Evolutionary conservation across 2,113 vertebrate species (phyloP), one percentile per base, ranked within the genome.

Genomic region (Pluvianellus socialis): DNA sequence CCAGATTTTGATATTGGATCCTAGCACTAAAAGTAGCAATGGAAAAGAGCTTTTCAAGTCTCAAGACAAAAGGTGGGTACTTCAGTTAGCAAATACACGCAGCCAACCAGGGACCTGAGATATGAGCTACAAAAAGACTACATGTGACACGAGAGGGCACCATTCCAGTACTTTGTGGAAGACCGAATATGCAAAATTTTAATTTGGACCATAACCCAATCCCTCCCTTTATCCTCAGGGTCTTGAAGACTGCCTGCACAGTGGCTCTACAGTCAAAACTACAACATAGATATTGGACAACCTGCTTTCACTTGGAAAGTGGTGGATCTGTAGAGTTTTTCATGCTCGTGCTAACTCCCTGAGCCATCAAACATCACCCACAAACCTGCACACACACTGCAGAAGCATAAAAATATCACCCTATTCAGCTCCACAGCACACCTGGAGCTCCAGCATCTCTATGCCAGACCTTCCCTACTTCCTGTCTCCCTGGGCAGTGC

Each of bases 311-410:
- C 70, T 26, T 62, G 58, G 35, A 53, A 70, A 72, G 5, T 28
- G 50, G 73, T 63, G 73, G 61, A 94, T 81, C 84, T 53, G 26
- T 65, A 68, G 27, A 91, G 53, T 45, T 67, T 74, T 67, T 70
- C 65, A 88, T 24, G 70, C 52, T 88, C 81, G 26, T 77, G 77
- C 58, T 59, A 88, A 93, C 72, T 93, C 93, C 88, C 94, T 73
- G 76, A 91, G 83, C 94, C 79, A 94, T 87, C 71, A 53, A 88
- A 83, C 89, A 86, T 85, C 81, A 0, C 95, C 53, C 92, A 72
- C 95, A 77, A 67, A 96, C 95, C 90, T 89, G 76, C 96, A 79
- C 63, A 63, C 71, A 96, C 90, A 90, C 71, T 90, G 74, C 90
- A 86, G 75, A 92, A 95, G 91, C 95, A 92, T 73, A 90, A 92